Conservation (phyloP, 2,888 invertebrate genomes). For the Eremobia ochroleuca region DNA sequence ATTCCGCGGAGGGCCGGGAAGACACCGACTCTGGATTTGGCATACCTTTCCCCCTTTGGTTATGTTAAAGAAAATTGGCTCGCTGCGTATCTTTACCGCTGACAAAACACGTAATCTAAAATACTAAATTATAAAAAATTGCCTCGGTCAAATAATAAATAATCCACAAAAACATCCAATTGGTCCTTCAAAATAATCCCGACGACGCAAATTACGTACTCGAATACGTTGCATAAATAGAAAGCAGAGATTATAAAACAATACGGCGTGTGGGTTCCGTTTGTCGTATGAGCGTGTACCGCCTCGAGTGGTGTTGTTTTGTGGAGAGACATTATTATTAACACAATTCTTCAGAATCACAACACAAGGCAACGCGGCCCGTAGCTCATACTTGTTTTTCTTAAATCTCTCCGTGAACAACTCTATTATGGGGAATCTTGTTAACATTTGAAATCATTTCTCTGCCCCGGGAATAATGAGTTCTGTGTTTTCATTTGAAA, state of each 20-base stretch:
- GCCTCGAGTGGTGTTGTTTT: constrained; percentile 55
- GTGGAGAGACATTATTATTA: constrained; percentile 71
- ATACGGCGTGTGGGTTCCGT: constrained; percentile 66
- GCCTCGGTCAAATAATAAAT: background rate
- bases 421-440: constrained; percentile 90
- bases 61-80: constrained; percentile 64
- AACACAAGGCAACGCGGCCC: constrained; percentile 71
- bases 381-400: constrained; percentile 85
- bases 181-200: constrained; percentile 23
- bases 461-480: constrained; percentile 89
- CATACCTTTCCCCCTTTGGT: constrained; percentile 77
- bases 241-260: constrained; percentile 74
- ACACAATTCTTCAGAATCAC: constrained; percentile 81
- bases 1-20: constrained; percentile 84
- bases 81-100: constrained; percentile 13
- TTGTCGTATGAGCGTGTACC: constrained; percentile 66
- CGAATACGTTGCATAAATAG: constrained; percentile 62
- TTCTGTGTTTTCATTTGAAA: constrained; percentile 90
- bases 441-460: constrained; percentile 91
- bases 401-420: constrained; percentile 89
- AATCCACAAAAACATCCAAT: constrained; percentile 13
- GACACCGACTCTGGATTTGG: constrained; percentile 83
- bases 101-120: constrained; percentile 16
- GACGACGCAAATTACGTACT: constrained; percentile 46
- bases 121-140: constrained; percentile 8